Base-by-base conservation (phyloP, 2,888 invertebrate genomes). In the Orthonevra nobilis region DNA sequence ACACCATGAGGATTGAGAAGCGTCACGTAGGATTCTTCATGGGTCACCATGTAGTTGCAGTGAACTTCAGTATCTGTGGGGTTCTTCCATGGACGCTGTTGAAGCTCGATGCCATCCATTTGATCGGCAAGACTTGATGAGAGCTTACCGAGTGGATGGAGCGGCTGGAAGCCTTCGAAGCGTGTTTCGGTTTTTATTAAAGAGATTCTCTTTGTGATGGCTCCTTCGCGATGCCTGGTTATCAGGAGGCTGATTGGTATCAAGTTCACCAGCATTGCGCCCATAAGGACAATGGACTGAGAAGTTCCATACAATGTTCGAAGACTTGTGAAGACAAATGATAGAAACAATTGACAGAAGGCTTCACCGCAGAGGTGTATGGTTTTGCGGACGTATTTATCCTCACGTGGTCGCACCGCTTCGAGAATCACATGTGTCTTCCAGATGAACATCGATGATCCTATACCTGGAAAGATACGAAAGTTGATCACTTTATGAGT, bases 281-380 rank as follows among this genome's bases (percentile, higher is more conserved):
- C 88, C 87, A 88, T 88, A 19, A 88, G 70, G 9, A 88, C 84
- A 20, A 88, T 86, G 0, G 88, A 87, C 60, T 87, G 87, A 1
- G 88, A 87, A 1, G 87, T 87, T 10, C 88, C 89, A 17, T 88
- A 88, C 0, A 88, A 82, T 0, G 89, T 88, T 12, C 88, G 86
- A 23, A 88, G 82, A 69, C 88, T 88, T 81, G 88, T 88, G 52
- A 89, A 87, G 3, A 88, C 89, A 54, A 88, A 88, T 2, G 88
- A 88, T 0, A 88, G 83, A 60, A 88, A 88, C 6, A 88, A 83
- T 77, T 88, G 89, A 63, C 88, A 88, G 73, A 88, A 88, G 10
- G 89, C 88, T 75, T 88, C 89, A 10, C 88, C 88, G 46, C 87
- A 88, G 12, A 88, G 75, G 34, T 86, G 87, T 19, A 88, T 87